Evolutionary conservation across 2,113 vertebrate genomes (phyloP), one percentile per base, ranked within the genome.

Genomic region (Seriola dumerili): DNA sequence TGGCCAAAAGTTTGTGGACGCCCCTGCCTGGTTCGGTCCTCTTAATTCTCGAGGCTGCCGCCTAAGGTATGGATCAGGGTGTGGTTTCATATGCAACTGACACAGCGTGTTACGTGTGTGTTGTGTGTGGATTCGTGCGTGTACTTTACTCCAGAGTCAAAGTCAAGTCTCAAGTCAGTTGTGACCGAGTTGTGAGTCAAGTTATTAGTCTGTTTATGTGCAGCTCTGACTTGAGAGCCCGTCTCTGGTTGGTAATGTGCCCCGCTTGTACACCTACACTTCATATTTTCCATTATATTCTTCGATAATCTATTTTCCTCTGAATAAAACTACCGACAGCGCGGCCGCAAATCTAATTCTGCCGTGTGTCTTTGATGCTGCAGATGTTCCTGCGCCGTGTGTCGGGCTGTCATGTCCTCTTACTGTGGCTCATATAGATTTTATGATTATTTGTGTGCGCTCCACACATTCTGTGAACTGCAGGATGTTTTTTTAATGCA

Each of bases 361-460:
- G 74, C 69, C n/a, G 67, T 0, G 13, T 10, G 0, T 57, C 21
- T 29, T 0, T 19, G 76, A 16, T 16, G 0, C 46, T 21, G 25
- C 58, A 44, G 57, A 6, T 23, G 61, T 4, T 10, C 17, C 44
- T 6, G 70, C 0, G 0, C 44, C 5, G 44, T 52, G 4, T n/a
- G 70, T 57, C 19, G 21, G 54, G 7, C 44, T 46, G 34, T 72
- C 57, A 50, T 29, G 17, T 34, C 36, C 75, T 72, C 68, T 48
- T 17, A 1, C 66, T 65, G 23, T 25, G 71, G 17, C 21, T 21
- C 14, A 4, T 71, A 65, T 61, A 69, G 74, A 70, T 81, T 64
- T 78, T 54, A 64, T 81, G 59, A 79, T 80, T 63, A 76, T 68
- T 36, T 83, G 76, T 72, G 55, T 68, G 76, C 67, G 72, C 80